phyloP scores from a whole-genome alignment of 2,888 invertebrate genomes.

The Eulithis prunata region DNA sequence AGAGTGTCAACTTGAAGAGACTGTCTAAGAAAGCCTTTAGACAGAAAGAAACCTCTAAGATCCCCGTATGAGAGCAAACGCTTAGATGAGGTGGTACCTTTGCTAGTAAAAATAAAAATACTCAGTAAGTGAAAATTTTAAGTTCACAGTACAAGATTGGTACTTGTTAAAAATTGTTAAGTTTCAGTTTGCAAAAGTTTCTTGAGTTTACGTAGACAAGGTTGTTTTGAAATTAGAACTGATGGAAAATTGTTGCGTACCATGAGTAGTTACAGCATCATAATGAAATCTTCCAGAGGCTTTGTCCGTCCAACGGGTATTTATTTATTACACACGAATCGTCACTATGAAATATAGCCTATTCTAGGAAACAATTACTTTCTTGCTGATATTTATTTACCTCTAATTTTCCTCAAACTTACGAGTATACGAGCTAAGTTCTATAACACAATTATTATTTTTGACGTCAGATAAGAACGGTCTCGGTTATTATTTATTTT shows the following conservation, averaged over 20 bases:
- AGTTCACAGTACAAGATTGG: conserved; percentile 24
- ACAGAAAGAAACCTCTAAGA: conserved; percentile 30
- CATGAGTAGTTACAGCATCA: neutral
- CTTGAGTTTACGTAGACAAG: conserved; percentile 11
- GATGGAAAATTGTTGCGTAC: neutral
- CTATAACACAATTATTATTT: too few species aligned
- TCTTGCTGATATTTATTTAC: conserved; percentile 20
- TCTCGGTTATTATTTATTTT: too few species aligned
- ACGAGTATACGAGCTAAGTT: neutral
- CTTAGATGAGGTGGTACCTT: conserved; percentile 15
- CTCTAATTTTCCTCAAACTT: conserved; percentile 19
- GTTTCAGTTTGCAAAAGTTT: conserved; percentile 22
- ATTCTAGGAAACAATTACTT: conserved; percentile 38
- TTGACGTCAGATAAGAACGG: neutral
- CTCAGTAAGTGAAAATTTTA: conserved; percentile 27
- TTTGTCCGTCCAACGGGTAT: conserved; percentile 32
- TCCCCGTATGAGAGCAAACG: conserved; percentile 26
- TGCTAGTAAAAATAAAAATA: conserved; percentile 38
- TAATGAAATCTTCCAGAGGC: conserved; percentile 10
- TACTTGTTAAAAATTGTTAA: conserved; percentile 24
- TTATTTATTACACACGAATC: conserved; percentile 23
- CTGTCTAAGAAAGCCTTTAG: conserved; percentile 19
- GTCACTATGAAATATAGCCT: conserved; percentile 31
- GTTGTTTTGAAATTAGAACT: neutral
- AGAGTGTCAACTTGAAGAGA: too few species aligned